Evolutionary conservation across 2,113 vertebrate genomes (phyloP), one percentile per base, ranked within the genome.

Genomic region (Sphyrna mokarran): DNA sequence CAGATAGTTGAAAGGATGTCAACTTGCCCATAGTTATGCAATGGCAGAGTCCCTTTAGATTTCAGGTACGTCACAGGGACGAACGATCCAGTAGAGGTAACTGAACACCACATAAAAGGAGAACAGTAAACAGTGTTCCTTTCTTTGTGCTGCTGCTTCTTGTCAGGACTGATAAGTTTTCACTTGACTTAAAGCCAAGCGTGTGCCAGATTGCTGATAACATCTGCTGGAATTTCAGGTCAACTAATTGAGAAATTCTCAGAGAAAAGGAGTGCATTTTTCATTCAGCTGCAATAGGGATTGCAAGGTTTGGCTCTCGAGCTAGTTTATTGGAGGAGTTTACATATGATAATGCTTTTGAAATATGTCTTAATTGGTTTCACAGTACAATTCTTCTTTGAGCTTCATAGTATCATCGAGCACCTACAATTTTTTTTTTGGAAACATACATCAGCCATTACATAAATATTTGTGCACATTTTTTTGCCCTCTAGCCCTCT

Each of bases 201-300:
- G 69, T 96, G 96, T 96, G 97, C 97, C 97, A 97, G 97, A 97
- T 97, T 97, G 96, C 96, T 97, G 97, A 97, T 96, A 96, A 96
- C 96, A 96, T 0, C 95, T 96, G 95, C 93, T 96, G 97, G 96
- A 96, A 95, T 97, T 96, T 96, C 96, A 96, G 96, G 97, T 96
- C 95, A 0, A 76, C 96, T 97, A 96, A 97, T 97, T 98, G 97
- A 97, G 97, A 97, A 97, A 98, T 97, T 96, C 83, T 96, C 97
- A 97, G 97, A 97, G 97, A 96, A 97, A 98, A 97, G 96, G 96
- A 96, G 96, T 96, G 85, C 96, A 95, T 97, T 97, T 96, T 97
- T 97, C 97, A 93, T 95, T 96, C 96, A 96, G 95, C 95, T 95
- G 96, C 96, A 96, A 95, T 97, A 97, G 89, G 91, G 68, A 72